Percentiles rank a stretch among this genome's conserved stretches.
Conservation (phyloP, 2,888 invertebrate species). For the Sminthurinus aureus region DNA sequence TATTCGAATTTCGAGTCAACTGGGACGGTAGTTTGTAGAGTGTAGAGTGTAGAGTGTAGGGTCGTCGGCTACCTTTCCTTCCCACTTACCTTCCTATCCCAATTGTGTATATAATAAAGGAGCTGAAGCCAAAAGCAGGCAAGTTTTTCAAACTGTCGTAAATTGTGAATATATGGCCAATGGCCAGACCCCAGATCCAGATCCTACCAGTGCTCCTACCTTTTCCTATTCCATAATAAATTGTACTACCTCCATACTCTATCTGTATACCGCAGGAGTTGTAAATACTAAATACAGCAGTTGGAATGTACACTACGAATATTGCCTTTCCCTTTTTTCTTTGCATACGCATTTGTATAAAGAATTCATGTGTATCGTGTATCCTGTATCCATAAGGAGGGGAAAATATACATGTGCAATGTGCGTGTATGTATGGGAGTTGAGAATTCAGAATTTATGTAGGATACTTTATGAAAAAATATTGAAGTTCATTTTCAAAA, state of each 20-base stretch:
- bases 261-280: too few relatives aligned
- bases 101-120: background rate
- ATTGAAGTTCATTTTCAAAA: too few relatives aligned
- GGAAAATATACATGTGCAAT: background rate
- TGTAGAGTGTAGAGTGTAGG: too few relatives aligned
- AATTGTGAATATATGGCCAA: slow-evolving; percentile 25
- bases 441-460: too few relatives aligned
- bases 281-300: too few relatives aligned
- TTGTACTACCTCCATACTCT: background rate
- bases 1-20: too few relatives aligned
- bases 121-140: slow-evolving; percentile 1
- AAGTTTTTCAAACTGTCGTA: slow-evolving; percentile 22
- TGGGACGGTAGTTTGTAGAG: too few relatives aligned
- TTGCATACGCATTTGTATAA: background rate
- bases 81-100: background rate
- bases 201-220: too few relatives aligned
- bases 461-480: too few relatives aligned
- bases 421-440: too few relatives aligned
- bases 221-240: background rate
- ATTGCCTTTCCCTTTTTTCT: background rate
- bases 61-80: too few relatives aligned
- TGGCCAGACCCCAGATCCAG: too few relatives aligned
- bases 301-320: background rate
- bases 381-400: background rate
- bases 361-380: background rate